Evolutionary conservation across 2,888 invertebrate species (phyloP), one percentile per base, ranked within the genome.

Genomic region (Brachypterus glaber): DNA sequence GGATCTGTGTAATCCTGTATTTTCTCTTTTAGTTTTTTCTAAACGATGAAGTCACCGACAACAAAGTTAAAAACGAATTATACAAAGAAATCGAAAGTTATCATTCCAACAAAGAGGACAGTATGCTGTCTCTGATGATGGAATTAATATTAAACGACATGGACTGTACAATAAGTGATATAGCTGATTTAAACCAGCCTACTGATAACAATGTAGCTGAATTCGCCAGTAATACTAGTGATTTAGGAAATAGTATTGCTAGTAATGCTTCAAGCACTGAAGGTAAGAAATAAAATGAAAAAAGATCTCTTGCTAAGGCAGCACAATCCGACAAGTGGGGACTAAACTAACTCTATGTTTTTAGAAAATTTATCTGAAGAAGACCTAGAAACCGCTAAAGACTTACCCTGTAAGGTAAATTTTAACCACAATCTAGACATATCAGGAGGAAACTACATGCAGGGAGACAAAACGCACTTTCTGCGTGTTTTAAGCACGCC

Each of bases 91-190:
- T 54, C 12, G 34, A 40, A 2, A 43, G 49, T 33, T 53, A 54
- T 39, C 46, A 55, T 33, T 46, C 41, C 7, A 48, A 33, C 3
- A 53, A 55, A 32, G 52, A 52, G 35, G 52, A 53, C 8, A 48
- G 49, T 14, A 54, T 51, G 50, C 16, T 30, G 21, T 54, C 54
- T 4, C 40, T 56, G 14, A 52, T 56, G 52, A 50, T 53, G 52
- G 55, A 56, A 35, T 27, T 56, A 26, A 50, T 55, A 32, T 35
- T 48, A 32, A 38, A 41, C n/a, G 55, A 55, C 35, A 39, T 49
- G 25, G 44, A 53, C 11, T 46, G 51, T 31, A 43, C 40, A 25
- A 32, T 49, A 1, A 45, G 50, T 21, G 50, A 53, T 33, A 39
- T 49, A 42, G 44, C 37, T 4, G 34, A 33, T 33, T 24, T 35